Conservation (phyloP, 92 coral and sea anemone species). For the Porites lobata region DNA sequence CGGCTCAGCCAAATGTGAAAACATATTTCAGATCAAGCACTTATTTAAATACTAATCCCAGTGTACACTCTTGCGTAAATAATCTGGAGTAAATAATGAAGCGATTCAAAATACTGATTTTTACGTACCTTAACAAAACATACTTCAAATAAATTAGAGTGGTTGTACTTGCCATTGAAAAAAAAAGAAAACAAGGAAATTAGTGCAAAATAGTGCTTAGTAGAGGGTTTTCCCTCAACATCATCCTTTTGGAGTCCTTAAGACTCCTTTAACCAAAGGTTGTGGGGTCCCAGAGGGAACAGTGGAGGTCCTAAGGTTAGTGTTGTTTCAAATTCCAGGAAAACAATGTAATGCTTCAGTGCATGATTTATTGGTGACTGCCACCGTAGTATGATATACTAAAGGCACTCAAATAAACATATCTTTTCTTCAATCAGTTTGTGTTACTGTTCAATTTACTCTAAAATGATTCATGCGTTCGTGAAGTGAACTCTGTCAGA, state of each 20-base stretch:
- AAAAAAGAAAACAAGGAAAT: no score
- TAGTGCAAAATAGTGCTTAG: no score
- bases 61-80: no score
- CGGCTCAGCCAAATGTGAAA: no score
- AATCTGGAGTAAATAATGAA: no score
- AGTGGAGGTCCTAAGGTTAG: background rate
- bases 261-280: slow-evolving; percentile 7
- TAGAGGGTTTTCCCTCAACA: background rate
- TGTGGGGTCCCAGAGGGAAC: background rate
- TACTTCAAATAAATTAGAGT: no score
- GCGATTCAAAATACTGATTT: no score
- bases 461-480: background rate
- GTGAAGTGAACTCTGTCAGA: background rate
- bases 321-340: slow-evolving; percentile 11
- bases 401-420: background rate
- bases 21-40: no score
- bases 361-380: background rate
- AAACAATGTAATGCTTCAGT: background rate
- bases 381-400: background rate
- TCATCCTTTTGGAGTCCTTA: slow-evolving; percentile 9
- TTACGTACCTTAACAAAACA: no score
- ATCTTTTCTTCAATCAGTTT: background rate
- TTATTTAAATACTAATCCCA: no score
- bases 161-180: no score
- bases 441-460: no score